Evolutionary conservation across 2,113 vertebrate species (phyloP), one percentile per base, ranked within the genome.

Genomic region (Orientallactaga bullata): DNA sequence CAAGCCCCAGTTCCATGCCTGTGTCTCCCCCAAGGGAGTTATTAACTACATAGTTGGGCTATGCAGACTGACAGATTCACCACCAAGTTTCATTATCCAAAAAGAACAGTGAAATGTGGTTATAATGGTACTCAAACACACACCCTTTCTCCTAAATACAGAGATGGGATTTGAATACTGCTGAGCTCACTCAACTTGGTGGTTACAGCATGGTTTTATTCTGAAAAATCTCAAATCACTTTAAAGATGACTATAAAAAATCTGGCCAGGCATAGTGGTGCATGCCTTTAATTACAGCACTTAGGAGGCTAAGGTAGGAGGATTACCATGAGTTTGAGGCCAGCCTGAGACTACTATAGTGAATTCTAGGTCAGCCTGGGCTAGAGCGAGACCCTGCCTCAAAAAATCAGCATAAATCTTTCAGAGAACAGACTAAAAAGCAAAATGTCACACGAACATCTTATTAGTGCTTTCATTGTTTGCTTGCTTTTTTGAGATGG

Each of bases 381-480:
- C 42, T 47, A 47, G 42, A 47, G 42, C 42, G 8, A 47, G 42
- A 47, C 42, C 8, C 42, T 47, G 5, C 42, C 42, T 6, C 42
- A 47, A 47, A 47, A 47, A 47, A 47, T 84, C 28, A 42, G 26
- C 32, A 65, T 17, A 72, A 66, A 47, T 87, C 71, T 65, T 88
- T 90, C 77, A 92, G 63, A 95, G 60, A 76, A 76, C 17, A 18
- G 16, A 80, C 32, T 85, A 7, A 66, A 93, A 94, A 84, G n/a
- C 20, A 74, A 88, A 81, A 80, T 42, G 58, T 26, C 77, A 77
- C 32, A 93, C 47, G 26, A 88, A 87, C 72, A 58, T 80, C 28
- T 37, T 35, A 83, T n/a, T 69, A 30, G 10, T 69, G 65, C 28
- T 69, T 69, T 69, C 12, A n/a, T 47, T 47, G 42, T 47, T n/a